Evolutionary conservation across 2,113 vertebrate species (phyloP).

Genomic region (Lichenostomus cassidix): DNA sequence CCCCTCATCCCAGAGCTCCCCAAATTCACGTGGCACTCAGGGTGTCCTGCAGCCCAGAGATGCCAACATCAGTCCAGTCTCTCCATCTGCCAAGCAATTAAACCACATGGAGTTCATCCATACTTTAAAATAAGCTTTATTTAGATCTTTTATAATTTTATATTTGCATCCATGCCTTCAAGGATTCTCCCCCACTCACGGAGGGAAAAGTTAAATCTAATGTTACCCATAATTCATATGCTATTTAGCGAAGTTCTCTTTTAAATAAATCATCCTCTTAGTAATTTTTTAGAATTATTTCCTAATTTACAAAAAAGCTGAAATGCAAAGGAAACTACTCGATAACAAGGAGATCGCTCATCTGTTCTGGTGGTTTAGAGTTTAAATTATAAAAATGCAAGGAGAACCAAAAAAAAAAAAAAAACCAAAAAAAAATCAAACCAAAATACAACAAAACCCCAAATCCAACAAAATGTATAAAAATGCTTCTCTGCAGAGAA

Average conservation of each 20-base stretch:
- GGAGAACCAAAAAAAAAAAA: background rate
- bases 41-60: background rate
- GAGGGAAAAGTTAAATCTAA: constrained; percentile 78
- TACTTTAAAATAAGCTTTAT: constrained; percentile 99
- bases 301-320: constrained; percentile 90
- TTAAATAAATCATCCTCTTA: constrained; percentile 93
- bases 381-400: constrained; percentile 59
- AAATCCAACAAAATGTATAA: constrained; percentile 54
- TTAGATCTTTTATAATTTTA: constrained; percentile 86
- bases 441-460: background rate
- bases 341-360: constrained; percentile 62
- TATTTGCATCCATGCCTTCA: constrained; percentile 93
- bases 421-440: too few species aligned
- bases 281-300: constrained; percentile 85
- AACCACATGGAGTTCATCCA: constrained; percentile 53
- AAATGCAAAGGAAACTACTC: constrained; percentile 82
- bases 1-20: background rate
- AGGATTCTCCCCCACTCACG: constrained; percentile 76
- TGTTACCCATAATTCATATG: constrained; percentile 83
- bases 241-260: constrained; percentile 80
- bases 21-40: fast-evolving
- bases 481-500: constrained; percentile 65
- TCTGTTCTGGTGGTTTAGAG: constrained; percentile 45
- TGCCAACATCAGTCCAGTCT: background rate
- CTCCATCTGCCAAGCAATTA: constrained; percentile 19